Evolutionary conservation across 1,140 invertebrate species (phyloP).

Genomic region (Pygmarrhopalites habei): DNA sequence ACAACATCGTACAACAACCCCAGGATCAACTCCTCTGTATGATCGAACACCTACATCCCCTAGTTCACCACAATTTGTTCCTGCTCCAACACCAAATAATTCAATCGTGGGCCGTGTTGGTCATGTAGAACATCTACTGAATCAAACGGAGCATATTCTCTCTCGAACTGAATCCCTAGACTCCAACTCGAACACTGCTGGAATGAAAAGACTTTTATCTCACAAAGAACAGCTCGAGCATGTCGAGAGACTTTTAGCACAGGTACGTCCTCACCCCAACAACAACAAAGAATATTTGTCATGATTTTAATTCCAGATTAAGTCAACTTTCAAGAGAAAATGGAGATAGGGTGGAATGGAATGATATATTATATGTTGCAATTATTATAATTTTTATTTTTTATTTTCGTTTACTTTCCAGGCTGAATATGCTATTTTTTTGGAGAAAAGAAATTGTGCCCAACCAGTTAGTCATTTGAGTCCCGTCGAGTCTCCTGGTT

Average conservation of each 20-base stretch:
- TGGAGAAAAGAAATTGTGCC: slow-evolving; percentile 38
- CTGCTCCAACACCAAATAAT: slow-evolving; percentile 29
- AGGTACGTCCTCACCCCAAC: too few species aligned
- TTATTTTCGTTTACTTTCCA: too few species aligned
- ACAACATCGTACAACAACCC: slow-evolving; percentile 27
- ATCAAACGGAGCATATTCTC: slow-evolving; percentile 40
- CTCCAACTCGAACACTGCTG: slow-evolving; percentile 36
- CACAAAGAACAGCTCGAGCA: slow-evolving; percentile 39
- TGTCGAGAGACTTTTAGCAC: slow-evolving; percentile 38
- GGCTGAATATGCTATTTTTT: slow-evolving; percentile 39
- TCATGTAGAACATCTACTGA: slow-evolving; percentile 39
- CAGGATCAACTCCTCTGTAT: slow-evolving; percentile 36
- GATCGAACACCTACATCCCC: slow-evolving; percentile 35
- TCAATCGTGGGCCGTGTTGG: slow-evolving; percentile 39
- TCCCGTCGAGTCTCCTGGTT: slow-evolving; percentile 26
- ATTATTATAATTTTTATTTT: too few species aligned
- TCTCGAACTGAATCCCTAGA: slow-evolving; percentile 39
- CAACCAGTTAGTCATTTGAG: slow-evolving; percentile 35
- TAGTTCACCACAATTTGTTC: slow-evolving; percentile 28
- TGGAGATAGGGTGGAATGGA: too few species aligned
- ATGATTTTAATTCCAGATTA: too few species aligned
- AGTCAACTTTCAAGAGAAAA: too few species aligned
- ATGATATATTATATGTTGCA: too few species aligned
- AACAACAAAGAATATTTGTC: too few species aligned
- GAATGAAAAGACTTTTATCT: slow-evolving; percentile 35